phyloP scores from a whole-genome alignment of 2,888 invertebrate genomes.

The Calameuta pallipes region DNA sequence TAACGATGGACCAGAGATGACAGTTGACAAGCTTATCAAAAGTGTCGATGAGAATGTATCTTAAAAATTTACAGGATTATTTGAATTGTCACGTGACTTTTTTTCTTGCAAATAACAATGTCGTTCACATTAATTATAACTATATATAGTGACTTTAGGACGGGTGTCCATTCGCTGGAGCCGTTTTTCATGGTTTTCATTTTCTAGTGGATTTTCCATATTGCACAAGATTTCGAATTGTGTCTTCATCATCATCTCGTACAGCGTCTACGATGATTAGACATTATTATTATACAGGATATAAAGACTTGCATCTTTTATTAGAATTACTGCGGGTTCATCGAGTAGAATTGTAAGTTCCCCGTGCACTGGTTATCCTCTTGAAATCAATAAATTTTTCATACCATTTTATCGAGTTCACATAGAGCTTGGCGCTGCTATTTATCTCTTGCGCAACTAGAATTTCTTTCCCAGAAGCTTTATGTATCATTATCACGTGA shows the following conservation, averaged over 20 bases:
- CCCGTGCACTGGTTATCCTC: neutral
- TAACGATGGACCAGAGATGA: neutral
- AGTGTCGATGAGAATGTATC: neutral
- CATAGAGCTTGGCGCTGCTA: neutral
- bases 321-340: neutral
- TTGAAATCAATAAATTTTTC: neutral
- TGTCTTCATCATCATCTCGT: neutral
- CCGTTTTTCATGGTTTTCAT: no score
- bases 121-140: no score
- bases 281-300: neutral
- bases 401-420: neutral
- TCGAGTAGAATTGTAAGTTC: neutral
- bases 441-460: neutral
- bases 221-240: neutral
- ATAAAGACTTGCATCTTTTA: neutral
- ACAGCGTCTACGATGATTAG: neutral
- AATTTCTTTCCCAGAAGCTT: neutral
- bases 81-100: neutral
- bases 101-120: neutral
- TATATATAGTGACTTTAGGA: no score
- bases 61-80: neutral
- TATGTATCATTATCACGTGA: neutral
- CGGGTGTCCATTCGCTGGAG: no score
- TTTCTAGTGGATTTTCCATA: neutral
- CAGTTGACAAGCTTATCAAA: neutral